These are phyloP conservation scores for Syrista parreyssii DNA, from an alignment of 2,888 invertebrate species.

Conservation along the genomic window DNA sequence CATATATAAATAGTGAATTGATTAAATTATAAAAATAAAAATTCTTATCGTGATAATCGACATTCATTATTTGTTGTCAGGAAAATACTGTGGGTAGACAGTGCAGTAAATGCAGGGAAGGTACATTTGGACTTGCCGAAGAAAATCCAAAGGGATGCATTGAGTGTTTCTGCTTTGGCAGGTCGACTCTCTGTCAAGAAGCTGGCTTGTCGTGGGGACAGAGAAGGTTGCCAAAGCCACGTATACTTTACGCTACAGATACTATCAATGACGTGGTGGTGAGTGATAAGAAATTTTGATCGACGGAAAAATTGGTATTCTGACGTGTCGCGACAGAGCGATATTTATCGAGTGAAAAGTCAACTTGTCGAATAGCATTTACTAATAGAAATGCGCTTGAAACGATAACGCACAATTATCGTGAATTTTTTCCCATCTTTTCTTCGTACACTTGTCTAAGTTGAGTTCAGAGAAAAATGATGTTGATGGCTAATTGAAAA, in stretches of 20 bases:
- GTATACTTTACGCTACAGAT: slow-evolving; percentile 60
- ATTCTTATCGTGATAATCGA: not conserved
- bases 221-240: slow-evolving; percentile 72
- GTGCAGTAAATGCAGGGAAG: slow-evolving; percentile 85
- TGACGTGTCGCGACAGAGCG: not conserved
- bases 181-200: slow-evolving; percentile 83
- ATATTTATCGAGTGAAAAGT: not conserved
- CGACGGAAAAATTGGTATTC: not conserved
- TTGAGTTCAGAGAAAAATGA: not conserved
- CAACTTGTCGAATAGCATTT: not conserved
- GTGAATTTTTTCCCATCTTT: not conserved
- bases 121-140: slow-evolving; percentile 86
- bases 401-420: not conserved
- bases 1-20: slow-evolving; percentile 20
- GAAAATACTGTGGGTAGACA: slow-evolving; percentile 84
- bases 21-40: not conserved
- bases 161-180: slow-evolving; percentile 95
- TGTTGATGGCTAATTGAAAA: not conserved
- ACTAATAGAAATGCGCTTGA: not conserved
- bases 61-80: slow-evolving; percentile 64
- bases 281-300: slow-evolving; percentile 20
- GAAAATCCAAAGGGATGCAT: slow-evolving; percentile 90
- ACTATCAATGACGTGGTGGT: slow-evolving; percentile 54
- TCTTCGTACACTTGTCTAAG: not conserved
- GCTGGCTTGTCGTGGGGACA: slow-evolving; percentile 87